Evolutionary conservation across 2,888 invertebrate genomes (phyloP).

Genomic region (Chamaedrilus cognettii): DNA sequence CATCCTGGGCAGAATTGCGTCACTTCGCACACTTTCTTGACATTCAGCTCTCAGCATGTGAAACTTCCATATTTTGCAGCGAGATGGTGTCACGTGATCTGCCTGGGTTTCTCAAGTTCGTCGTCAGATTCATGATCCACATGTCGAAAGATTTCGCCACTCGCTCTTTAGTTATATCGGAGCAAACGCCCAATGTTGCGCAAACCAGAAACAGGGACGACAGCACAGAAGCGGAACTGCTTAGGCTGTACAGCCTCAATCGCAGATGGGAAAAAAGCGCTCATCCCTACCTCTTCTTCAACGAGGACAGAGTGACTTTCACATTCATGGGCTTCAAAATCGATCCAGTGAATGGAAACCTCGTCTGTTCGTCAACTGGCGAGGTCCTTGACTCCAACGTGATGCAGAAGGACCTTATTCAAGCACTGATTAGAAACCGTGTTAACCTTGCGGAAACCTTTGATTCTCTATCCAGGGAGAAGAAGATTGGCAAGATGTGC

Average conservation of each 20-base stretch:
- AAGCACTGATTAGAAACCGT: slow-evolving; percentile 42
- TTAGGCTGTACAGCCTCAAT: slow-evolving; percentile 32
- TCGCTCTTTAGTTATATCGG: slow-evolving; percentile 39
- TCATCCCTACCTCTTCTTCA: slow-evolving; percentile 56
- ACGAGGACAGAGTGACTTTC: slow-evolving; percentile 43
- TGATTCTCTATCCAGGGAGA: slow-evolving; percentile 30
- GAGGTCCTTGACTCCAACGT: slow-evolving; percentile 41
- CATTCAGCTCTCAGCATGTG: slow-evolving; percentile 45
- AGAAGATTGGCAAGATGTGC: slow-evolving; percentile 44
- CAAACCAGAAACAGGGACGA: too few species aligned
- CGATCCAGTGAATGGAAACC: slow-evolving; percentile 41
- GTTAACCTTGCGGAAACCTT: slow-evolving; percentile 50
- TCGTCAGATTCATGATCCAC: slow-evolving; percentile 39
- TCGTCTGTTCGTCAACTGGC: slow-evolving; percentile 47
- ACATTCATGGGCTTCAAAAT: slow-evolving; percentile 56
- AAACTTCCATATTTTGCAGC: slow-evolving; percentile 41
- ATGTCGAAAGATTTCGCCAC: slow-evolving; percentile 46
- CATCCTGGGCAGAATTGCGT: slow-evolving; percentile 37
- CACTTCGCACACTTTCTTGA: slow-evolving; percentile 49
- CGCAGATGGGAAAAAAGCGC: too few species aligned
- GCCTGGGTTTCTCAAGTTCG: slow-evolving; percentile 43
- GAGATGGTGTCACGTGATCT: slow-evolving; percentile 32
- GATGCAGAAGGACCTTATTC: slow-evolving; percentile 42
- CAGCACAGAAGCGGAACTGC: too few species aligned
- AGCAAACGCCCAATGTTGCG: slow-evolving; percentile 32